Base-by-base conservation (phyloP, 2,888 invertebrate species). In the Caenorhabditis uteleia region DNA sequence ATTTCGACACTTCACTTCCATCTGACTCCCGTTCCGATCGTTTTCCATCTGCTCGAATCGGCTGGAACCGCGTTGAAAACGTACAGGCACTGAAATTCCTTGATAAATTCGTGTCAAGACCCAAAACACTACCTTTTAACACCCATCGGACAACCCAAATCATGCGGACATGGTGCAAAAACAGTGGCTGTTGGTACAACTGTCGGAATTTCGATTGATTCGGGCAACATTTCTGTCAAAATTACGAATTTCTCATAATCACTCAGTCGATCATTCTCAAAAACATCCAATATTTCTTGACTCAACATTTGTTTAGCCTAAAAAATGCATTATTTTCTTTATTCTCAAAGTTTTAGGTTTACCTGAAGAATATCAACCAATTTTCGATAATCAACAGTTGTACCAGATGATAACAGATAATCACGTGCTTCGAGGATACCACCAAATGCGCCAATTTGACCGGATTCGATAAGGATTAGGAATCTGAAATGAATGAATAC, bases 381-480 rank as follows among this genome's bases (percentile, higher is more conserved):
- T 40, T 46, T 54, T 10, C 49, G 26, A 47, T 55, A 48, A 23
- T 77, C 68, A 59, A 58, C 71, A 44, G 38, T 61, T 4, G 54
- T 69, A 31, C 79, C 82, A 53, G 88, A 82, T 82, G 88, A 87
- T 2, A 92, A 84, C 29, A 95, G 86, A 82, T 89, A 91, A 71
- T 92, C 90, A 76, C 93, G 87, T 0, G 91, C 91, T 86, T 95
- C 93, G 73, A 90, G 89, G 0, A 95, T 86, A 5, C 91, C 87
- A 82, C 88, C 87, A 82, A 91, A 93, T 14, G 70, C 68, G 36
- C 77, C 79, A 8, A 68, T 51, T 45, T 72, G 46, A 3, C 67
- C 62, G 6, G 78, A 74, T 59, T 82, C 82, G 33, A 82, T 78
- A 21, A 82, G 56, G 7, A 82, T 59, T 18, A 81, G 56, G 40